A percentile compares a stretch with the other conserved stretches of the same genome.
phyloP scores from a whole-genome alignment of 2,888 invertebrate species.

The Hypena proboscidalis region DNA sequence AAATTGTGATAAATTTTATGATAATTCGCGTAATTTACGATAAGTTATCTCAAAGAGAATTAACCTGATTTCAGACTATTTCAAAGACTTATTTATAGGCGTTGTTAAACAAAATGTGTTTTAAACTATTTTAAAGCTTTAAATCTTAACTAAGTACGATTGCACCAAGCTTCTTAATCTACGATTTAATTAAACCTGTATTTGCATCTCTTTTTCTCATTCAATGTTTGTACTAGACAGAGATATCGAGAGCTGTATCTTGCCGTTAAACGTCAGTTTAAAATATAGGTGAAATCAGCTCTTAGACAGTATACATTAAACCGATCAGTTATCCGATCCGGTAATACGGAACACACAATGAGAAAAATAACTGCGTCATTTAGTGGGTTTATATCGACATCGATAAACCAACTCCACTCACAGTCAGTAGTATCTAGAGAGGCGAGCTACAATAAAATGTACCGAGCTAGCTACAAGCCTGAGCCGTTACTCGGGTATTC shows the following conservation, averaged over 20 bases:
- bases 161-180: no score
- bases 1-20: no score
- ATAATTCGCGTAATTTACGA: no score
- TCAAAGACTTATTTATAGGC: background rate
- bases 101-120: conserved; percentile 7
- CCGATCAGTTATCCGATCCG: conserved; percentile 54
- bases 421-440: conserved; percentile 77
- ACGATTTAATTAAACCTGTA: no score
- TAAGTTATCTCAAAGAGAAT: background rate
- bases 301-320: conserved; percentile 57
- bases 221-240: no score
- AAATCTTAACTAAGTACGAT: conserved; percentile 51
- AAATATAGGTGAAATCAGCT: no score
- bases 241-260: no score
- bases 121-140: conserved; percentile 36
- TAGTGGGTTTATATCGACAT: conserved; percentile 74
- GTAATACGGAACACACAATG: conserved; percentile 47
- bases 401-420: conserved; percentile 68
- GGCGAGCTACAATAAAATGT: conserved; percentile 84
- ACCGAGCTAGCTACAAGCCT: conserved; percentile 82
- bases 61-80: no score
- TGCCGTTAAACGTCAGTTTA: no score
- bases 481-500: conserved; percentile 76
- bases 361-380: conserved; percentile 67
- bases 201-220: no score